Percentiles rank a stretch among this genome's conserved stretches.
phyloP scores from a whole-genome alignment of 2,113 vertebrate genomes.

The Meles meles region DNA sequence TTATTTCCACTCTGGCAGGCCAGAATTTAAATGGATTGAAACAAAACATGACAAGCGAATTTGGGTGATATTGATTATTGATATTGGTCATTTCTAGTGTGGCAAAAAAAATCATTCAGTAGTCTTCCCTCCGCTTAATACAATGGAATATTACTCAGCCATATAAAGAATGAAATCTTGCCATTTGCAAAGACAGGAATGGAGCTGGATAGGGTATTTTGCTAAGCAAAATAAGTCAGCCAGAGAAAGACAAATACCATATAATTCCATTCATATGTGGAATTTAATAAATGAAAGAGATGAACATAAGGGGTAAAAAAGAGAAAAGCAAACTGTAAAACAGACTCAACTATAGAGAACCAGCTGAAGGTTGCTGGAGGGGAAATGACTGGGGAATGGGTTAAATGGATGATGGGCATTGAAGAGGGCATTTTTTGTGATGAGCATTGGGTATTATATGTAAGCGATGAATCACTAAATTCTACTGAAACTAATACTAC shows the following conservation, averaged over 20 bases:
- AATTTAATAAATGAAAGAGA: background rate
- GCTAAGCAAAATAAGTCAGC: background rate
- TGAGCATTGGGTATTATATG: background rate
- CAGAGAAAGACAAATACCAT: background rate
- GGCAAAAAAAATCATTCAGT: background rate
- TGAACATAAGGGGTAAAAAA: background rate
- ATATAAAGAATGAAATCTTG: background rate
- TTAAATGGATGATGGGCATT: background rate
- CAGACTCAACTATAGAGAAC: background rate
- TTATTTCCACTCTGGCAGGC: background rate
- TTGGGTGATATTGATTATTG: background rate
- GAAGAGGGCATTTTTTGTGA: background rate
- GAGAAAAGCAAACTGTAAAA: background rate
- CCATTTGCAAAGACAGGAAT: background rate
- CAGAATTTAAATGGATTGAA: slow-evolving; percentile 25
- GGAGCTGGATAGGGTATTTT: background rate
- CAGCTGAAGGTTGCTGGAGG: background rate
- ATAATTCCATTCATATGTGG: background rate
- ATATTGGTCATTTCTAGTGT: background rate
- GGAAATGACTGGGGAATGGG: background rate
- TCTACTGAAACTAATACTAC: background rate
- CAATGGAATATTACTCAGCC: background rate
- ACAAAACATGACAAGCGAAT: background rate
- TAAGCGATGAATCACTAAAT: background rate
- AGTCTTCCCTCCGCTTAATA: background rate